These are phyloP conservation scores for Labeo rohita DNA, from an alignment of 2,113 vertebrate genomes.

Conservation along the genomic window DNA sequence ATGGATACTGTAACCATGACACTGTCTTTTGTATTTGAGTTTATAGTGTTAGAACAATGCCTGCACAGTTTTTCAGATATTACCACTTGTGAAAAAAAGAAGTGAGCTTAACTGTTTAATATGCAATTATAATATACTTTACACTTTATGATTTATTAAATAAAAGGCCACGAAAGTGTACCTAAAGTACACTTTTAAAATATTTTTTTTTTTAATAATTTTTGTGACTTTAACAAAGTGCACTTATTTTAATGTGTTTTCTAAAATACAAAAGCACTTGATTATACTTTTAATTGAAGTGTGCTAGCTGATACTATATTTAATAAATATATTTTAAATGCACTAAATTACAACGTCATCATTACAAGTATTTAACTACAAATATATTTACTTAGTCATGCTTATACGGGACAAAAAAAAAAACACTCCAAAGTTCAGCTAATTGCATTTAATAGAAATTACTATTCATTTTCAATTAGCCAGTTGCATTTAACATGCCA, in stretches of 20 bases:
- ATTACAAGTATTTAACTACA: not conserved
- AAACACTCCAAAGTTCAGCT: too few species aligned
- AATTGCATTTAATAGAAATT: too few species aligned
- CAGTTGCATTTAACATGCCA: too few species aligned
- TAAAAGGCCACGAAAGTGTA: not conserved
- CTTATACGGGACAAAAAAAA: too few species aligned
- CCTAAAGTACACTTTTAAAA: not conserved
- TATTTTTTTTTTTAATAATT: not conserved
- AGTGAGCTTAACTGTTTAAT: not conserved
- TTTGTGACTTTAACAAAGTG: not conserved
- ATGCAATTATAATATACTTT: not conserved
- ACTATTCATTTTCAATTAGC: too few species aligned
- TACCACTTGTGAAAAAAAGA: not conserved
- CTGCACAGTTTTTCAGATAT: not conserved
- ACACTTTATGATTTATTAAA: not conserved
- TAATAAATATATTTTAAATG: not conserved
- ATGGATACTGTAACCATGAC: constrained; percentile 52
- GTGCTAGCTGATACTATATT: not conserved
- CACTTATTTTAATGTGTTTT: not conserved
- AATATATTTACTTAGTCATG: not conserved
- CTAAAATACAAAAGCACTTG: not conserved
- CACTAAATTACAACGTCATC: not conserved
- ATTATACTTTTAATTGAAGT: not conserved
- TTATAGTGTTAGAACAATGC: not conserved
- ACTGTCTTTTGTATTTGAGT: constrained; percentile 34